Conservation (phyloP, 2,797 vertebrate genomes). For the Cossypha polioptera region DNA sequence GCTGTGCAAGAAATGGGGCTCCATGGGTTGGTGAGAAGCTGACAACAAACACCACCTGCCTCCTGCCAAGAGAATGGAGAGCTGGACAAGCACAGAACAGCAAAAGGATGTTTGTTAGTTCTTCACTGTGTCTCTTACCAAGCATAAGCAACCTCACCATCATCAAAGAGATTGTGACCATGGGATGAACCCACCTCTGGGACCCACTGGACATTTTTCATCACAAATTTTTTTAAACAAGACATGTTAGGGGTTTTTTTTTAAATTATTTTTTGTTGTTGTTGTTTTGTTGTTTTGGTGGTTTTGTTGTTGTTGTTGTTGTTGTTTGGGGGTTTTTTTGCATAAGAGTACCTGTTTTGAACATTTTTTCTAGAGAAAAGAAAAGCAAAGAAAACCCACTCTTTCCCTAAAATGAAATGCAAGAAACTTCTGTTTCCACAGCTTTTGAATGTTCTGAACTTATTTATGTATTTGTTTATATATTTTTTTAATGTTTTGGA, state of each 20-base stretch:
- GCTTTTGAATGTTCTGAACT: not conserved
- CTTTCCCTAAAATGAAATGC: not conserved
- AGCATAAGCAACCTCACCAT: not conserved
- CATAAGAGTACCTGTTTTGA: not conserved
- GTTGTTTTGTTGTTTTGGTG: no score
- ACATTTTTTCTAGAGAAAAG: not conserved
- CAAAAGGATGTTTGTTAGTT: not conserved
- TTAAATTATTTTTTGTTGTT: no score
- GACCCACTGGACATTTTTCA: not conserved
- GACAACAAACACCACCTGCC: not conserved
- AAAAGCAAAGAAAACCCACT: not conserved
- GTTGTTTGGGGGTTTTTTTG: not conserved
- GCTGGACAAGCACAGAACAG: not conserved
- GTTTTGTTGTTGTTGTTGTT: not conserved
- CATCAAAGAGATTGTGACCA: not conserved
- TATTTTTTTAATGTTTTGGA: not conserved
- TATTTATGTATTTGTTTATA: not conserved
- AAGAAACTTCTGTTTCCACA: not conserved
- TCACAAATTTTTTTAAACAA: not conserved
- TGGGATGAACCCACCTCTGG: not conserved
- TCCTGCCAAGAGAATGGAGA: not conserved
- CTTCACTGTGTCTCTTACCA: not conserved
- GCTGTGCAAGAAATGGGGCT: not conserved
- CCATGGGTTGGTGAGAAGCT: not conserved
- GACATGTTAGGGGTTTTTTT: not conserved